Conservation (phyloP, 2,888 invertebrate genomes). For the Thereva nobilitata region DNA sequence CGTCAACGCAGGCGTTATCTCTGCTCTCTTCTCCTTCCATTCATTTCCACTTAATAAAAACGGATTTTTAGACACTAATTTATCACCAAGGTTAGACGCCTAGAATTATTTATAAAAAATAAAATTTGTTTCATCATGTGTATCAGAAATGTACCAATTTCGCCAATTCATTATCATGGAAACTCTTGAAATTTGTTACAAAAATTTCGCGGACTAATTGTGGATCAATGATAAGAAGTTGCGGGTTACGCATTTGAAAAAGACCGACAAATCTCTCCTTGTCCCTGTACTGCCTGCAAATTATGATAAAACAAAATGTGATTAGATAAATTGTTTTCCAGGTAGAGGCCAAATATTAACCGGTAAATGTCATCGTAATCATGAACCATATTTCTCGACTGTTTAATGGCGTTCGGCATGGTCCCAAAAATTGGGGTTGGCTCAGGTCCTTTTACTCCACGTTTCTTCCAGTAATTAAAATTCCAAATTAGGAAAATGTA, state of each 20-base stretch:
- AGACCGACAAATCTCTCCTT: slow-evolving; percentile 50
- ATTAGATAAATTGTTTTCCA: background rate
- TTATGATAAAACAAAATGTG: background rate
- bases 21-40: slow-evolving; percentile 47
- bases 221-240: slow-evolving; percentile 50
- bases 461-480: slow-evolving; percentile 50
- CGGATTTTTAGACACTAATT: slow-evolving; percentile 47
- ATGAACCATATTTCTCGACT: slow-evolving; percentile 45
- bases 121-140: background rate
- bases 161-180: slow-evolving; percentile 39
- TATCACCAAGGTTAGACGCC: slow-evolving; percentile 41
- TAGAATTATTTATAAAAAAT: background rate
- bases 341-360: slow-evolving; percentile 40
- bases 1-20: slow-evolving; percentile 46
- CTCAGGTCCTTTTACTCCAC: slow-evolving; percentile 49
- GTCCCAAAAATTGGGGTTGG: slow-evolving; percentile 51
- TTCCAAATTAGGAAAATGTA: slow-evolving; percentile 45
- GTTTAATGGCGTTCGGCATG: slow-evolving; percentile 41
- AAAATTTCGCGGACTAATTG: slow-evolving; percentile 47
- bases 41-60: slow-evolving; percentile 47
- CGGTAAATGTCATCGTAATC: slow-evolving; percentile 50
- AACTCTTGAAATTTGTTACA: slow-evolving; percentile 48
- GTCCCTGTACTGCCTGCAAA: slow-evolving; percentile 40
- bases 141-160: slow-evolving; percentile 36
- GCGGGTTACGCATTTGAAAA: slow-evolving; percentile 48